A percentile compares a stretch with the other conserved stretches of the same genome.
Evolutionary conservation across 2,113 vertebrate species (phyloP).

Genomic region (Sorex araneus): DNA sequence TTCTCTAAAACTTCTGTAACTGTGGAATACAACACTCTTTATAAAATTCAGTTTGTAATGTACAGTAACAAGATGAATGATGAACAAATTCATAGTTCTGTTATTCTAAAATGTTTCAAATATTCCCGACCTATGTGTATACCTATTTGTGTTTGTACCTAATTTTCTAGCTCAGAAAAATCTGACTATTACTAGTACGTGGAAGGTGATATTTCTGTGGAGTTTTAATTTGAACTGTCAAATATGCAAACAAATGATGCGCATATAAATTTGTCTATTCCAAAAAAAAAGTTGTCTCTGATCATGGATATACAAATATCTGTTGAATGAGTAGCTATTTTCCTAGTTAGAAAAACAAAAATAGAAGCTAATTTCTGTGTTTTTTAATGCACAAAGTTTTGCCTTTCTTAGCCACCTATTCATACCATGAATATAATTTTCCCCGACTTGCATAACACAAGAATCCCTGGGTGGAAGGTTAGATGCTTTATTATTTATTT

Average conservation of each 20-base stretch:
- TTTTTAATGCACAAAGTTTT: slow-evolving; percentile 41
- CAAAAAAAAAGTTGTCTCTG: too few relatives aligned
- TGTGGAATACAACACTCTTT: not conserved
- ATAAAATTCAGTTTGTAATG: not conserved
- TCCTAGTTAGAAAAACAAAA: slow-evolving; percentile 25
- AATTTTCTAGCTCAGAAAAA: not conserved
- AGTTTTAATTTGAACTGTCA: not conserved
- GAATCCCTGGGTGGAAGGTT: slow-evolving; percentile 15
- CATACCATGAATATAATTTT: slow-evolving; percentile 20
- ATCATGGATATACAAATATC: not conserved
- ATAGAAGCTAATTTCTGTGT: slow-evolving; percentile 22
- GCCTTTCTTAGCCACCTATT: not conserved
- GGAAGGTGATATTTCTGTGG: not conserved
- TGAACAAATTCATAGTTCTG: not conserved
- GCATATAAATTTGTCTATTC: not conserved
- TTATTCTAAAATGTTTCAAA: not conserved
- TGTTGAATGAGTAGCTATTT: slow-evolving; percentile 1
- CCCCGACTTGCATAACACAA: slow-evolving; percentile 32
- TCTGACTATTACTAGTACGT: not conserved
- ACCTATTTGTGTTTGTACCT: not conserved
- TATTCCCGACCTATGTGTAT: not conserved
- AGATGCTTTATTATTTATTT: slow-evolving; percentile 75
- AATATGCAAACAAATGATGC: not conserved
- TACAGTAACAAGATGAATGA: not conserved
- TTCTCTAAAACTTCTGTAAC: not conserved